A percentile compares a stretch with the other conserved stretches of the same genome.
Evolutionary conservation across 1,140 invertebrate species (phyloP).

Genomic region (Gonatopus flavifemur): DNA sequence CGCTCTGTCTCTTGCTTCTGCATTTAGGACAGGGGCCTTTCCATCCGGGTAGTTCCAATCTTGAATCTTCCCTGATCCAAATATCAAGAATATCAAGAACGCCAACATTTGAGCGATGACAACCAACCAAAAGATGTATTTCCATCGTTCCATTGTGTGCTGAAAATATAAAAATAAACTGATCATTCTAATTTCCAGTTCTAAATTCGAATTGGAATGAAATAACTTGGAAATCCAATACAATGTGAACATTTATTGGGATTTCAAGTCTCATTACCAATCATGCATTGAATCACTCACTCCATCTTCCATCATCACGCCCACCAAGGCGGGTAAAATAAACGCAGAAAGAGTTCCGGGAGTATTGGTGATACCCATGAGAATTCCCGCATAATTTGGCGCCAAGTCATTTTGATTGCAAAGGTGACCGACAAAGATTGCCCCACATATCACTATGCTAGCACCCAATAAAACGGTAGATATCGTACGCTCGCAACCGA

Average conservation of each 20-base stretch:
- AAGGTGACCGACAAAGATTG: conserved; percentile 84
- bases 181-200: background rate
- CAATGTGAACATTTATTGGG: conserved; percentile 8
- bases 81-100: conserved; percentile 71
- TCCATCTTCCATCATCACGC: conserved; percentile 69
- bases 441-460: conserved; percentile 74
- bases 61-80: conserved; percentile 81
- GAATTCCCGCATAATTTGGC: conserved; percentile 80
- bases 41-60: conserved; percentile 73
- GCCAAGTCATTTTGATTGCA: conserved; percentile 90
- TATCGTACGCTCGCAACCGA: conserved; percentile 65
- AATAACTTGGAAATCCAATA: background rate
- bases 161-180: conserved; percentile 52
- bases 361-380: conserved; percentile 87
- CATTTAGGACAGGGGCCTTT: too few species aligned
- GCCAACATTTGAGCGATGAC: conserved; percentile 72
- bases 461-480: conserved; percentile 72
- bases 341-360: conserved; percentile 85
- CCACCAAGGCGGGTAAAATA: conserved; percentile 77
- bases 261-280: conserved; percentile 1
- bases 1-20: too few species aligned
- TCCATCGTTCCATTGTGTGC: conserved; percentile 79
- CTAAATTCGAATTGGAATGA: background rate
- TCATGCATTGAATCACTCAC: conserved; percentile 59
- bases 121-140: conserved; percentile 79